phyloP scores from a whole-genome alignment of 2,797 vertebrate genomes.

The Coilia nasus region DNA sequence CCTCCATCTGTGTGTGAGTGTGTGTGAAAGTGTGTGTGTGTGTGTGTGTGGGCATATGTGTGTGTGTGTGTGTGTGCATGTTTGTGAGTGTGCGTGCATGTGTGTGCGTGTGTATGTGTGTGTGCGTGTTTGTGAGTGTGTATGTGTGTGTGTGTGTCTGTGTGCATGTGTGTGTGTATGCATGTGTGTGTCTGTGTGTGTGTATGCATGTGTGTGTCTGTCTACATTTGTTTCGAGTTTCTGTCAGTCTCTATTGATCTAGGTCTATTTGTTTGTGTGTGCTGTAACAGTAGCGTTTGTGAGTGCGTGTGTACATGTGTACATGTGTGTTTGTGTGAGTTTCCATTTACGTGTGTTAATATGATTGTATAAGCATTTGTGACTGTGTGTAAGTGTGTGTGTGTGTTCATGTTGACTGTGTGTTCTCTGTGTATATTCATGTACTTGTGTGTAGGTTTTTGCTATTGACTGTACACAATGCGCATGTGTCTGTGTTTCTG shows the following conservation, averaged over 20 bases:
- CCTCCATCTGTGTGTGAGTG: neutral
- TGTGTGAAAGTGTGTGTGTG: neutral
- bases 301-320: no score
- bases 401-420: no score
- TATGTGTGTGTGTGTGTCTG: neutral
- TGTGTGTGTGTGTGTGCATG: neutral
- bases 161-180: neutral
- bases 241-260: conserved; percentile 60
- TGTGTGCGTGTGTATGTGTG: neutral
- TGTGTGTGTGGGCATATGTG: neutral
- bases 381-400: neutral
- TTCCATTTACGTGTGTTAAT: neutral
- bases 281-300: no score
- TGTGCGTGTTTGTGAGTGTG: neutral
- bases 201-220: neutral
- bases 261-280: no score
- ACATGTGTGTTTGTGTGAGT: no score
- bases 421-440: neutral
- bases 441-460: neutral
- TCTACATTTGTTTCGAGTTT: no score
- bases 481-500: neutral
- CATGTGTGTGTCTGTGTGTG: neutral
- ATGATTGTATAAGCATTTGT: neutral
- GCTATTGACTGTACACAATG: neutral
- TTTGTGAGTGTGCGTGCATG: neutral